These are phyloP conservation scores for Cardinalis cardinalis DNA, from an alignment of 2,113 vertebrate species.

Conservation along the genomic window DNA sequence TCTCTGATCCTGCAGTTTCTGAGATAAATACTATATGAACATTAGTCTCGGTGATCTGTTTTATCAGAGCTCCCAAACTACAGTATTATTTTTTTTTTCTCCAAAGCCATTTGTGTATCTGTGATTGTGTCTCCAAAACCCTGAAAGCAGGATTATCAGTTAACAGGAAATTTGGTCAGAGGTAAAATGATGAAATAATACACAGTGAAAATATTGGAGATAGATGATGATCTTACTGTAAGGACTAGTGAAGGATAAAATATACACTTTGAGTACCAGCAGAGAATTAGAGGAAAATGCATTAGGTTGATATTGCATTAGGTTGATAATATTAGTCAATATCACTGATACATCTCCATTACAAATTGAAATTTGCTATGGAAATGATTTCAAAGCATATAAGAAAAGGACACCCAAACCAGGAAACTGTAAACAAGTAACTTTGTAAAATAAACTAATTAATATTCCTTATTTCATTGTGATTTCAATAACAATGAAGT, in stretches of 20 bases:
- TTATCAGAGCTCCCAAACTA: background rate
- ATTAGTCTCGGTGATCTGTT: background rate
- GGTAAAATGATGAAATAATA: background rate
- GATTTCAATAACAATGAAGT: background rate
- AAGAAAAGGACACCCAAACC: background rate
- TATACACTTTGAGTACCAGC: rapidly evolving
- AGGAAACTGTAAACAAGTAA: background rate
- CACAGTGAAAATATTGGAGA: background rate
- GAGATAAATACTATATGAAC: background rate
- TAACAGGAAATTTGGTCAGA: background rate
- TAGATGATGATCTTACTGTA: background rate
- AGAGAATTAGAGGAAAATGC: background rate
- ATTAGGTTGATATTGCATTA: background rate
- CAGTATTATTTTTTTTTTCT: background rate
- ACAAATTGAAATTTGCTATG: background rate
- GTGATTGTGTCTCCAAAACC: background rate
- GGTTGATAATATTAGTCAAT: background rate
- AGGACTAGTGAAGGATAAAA: background rate
- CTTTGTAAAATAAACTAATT: background rate
- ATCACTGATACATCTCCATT: background rate
- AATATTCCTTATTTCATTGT: background rate
- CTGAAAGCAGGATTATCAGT: background rate
- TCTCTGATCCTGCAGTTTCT: background rate
- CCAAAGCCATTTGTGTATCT: background rate
- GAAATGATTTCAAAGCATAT: background rate